Base-by-base conservation (phyloP, 2,888 invertebrate species). In the Agapostemon virescens region DNA sequence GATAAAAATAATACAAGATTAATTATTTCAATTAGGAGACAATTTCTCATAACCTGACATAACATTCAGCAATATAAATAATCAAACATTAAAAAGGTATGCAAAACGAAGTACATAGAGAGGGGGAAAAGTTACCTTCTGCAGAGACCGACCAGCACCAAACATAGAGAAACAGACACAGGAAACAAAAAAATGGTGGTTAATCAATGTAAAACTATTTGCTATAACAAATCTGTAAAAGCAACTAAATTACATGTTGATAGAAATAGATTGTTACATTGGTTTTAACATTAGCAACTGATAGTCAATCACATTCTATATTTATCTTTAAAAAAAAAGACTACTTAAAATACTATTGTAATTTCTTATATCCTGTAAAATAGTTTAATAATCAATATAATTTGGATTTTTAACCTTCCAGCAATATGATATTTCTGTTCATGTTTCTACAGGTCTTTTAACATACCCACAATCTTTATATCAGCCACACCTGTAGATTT, bases 81-180 rank as follows among this genome's bases (percentile, higher is more conserved):
- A 20, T 26, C 17, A 73, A 73, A 55, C 23, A 55, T 49, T 58
- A 77, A 78, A 33, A 49, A 72, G 55, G 66, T 67, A 77, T 83
- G 64, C 79, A 76, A 83, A 85, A 78, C 20, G 77, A 68, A 83
- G 70, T 74, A 70, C 45, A 17, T 75, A 74, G 72, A 76, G 75
- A 63, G 67, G 85, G 86, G 86, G 89, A 88, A 49, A 85, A 91
- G 90, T 92, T 92, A 92, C 92, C 92, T 92, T 92, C 92, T 92
- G 92, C 89, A 91, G 90, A 88, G 88, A 92, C 89, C 92, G 92
- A 92, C 91, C 92, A 90, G 91, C 92, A 92, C 92, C 92, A 90
- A 89, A 92, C 89, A 91, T 88, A 92, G 90, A 91, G 91, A 92
- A 91, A 92, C 89, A 92, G 89, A 90, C 91, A 92, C 90, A 89